phyloP scores from a whole-genome alignment of 2,797 vertebrate species.

The Chiloscyllium punctatum region DNA sequence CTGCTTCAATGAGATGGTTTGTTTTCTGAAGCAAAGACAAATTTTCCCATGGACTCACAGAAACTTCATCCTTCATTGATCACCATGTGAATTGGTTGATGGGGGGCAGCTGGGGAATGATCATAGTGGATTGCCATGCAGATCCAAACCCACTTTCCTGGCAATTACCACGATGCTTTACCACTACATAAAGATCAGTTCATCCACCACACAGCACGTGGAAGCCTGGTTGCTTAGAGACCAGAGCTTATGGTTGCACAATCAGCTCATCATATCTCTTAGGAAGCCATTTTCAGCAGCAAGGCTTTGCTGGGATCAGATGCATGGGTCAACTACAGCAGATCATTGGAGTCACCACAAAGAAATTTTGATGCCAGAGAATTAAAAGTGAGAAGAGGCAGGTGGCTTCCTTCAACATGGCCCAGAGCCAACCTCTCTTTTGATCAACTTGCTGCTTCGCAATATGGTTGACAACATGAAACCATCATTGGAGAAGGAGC shows the following conservation, averaged over 20 bases:
- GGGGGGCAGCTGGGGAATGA: neutral
- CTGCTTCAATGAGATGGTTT: neutral
- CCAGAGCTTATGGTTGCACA: neutral
- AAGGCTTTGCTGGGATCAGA: neutral
- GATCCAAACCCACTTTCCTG: neutral
- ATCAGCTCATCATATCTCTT: neutral
- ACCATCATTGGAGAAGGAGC: neutral
- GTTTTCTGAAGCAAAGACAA: neutral
- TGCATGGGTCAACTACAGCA: neutral
- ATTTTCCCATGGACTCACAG: neutral
- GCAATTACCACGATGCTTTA: neutral
- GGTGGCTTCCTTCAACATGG: neutral
- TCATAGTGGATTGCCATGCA: neutral
- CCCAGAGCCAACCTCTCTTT: neutral
- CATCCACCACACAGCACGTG: neutral
- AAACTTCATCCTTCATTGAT: neutral
- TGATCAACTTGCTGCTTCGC: neutral
- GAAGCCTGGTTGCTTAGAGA: neutral
- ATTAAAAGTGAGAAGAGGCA: neutral
- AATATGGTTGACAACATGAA: neutral
- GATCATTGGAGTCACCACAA: neutral
- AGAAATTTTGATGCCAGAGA: neutral
- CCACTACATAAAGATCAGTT: neutral
- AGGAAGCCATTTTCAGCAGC: neutral
- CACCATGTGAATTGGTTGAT: neutral